Evolutionary conservation across 1,140 invertebrate genomes (phyloP).

Genomic region (Oncopeltus fasciatus): DNA sequence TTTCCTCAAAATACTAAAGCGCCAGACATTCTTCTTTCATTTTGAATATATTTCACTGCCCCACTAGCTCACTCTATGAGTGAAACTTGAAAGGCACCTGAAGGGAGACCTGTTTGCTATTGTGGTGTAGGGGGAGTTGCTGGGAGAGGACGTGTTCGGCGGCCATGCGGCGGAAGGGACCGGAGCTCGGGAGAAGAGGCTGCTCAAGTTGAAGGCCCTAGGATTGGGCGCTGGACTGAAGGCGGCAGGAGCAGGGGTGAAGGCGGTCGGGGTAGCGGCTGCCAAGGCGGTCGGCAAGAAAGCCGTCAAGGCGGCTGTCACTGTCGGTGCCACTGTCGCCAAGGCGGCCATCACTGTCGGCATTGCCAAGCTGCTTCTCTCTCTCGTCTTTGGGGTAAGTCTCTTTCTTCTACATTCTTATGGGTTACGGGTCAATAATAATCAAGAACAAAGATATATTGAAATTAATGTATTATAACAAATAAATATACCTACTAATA

Average conservation of each 20-base stretch:
- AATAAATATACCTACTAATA: too few relatives aligned
- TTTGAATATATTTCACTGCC: too few relatives aligned
- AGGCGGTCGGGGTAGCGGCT: neutral
- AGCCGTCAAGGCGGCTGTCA: conserved; percentile 15
- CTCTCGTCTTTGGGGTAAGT: conserved; percentile 21
- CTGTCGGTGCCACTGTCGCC: conserved; percentile 16
- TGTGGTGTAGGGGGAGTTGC: neutral
- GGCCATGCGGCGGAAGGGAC: conserved; percentile 7
- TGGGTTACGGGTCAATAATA: too few relatives aligned
- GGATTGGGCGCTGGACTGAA: neutral
- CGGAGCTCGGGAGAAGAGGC: conserved; percentile 16
- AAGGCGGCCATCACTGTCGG: conserved; percentile 20
- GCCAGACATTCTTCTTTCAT: too few relatives aligned
- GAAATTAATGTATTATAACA: too few relatives aligned
- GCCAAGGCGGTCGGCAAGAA: conserved; percentile 13
- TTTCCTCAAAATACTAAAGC: too few relatives aligned
- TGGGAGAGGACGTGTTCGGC: conserved; percentile 18
- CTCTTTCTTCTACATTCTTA: too few relatives aligned
- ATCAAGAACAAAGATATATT: too few relatives aligned
- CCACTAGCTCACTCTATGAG: too few relatives aligned
- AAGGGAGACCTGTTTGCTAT: too few relatives aligned
- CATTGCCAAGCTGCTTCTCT: conserved; percentile 19
- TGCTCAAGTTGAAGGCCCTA: conserved; percentile 10
- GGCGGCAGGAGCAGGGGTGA: neutral
- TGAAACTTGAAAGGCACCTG: too few relatives aligned